Evolutionary conservation across 1,140 invertebrate genomes (phyloP).

Genomic region (Bombus turneri): DNA sequence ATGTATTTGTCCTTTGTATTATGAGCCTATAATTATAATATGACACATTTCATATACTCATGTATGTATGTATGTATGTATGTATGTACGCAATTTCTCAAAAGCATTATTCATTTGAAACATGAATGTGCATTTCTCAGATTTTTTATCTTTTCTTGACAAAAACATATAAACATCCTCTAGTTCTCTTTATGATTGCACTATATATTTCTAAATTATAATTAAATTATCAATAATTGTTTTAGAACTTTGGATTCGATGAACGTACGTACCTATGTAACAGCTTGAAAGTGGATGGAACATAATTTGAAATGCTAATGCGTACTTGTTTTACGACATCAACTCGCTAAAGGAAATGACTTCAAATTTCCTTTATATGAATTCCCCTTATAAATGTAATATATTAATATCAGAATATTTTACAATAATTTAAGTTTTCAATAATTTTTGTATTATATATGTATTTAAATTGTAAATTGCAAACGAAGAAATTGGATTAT

Average conservation of each 20-base stretch:
- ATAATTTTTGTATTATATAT: background rate
- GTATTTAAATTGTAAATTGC: background rate
- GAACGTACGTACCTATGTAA: background rate
- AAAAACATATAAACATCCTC: background rate
- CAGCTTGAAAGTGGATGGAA: background rate
- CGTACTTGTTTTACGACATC: slow-evolving; percentile 19
- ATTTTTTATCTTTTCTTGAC: background rate
- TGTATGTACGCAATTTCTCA: background rate
- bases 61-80: background rate
- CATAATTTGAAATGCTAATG: slow-evolving; percentile 31
- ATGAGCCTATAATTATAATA: too few species aligned
- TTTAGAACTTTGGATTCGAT: background rate
- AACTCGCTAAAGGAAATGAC: slow-evolving; percentile 29
- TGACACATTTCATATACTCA: background rate
- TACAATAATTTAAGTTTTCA: background rate
- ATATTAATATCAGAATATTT: background rate
- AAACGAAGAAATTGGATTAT: background rate
- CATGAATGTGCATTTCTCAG: background rate
- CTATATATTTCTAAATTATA: background rate
- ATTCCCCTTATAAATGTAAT: background rate
- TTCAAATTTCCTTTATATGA: slow-evolving; percentile 1
- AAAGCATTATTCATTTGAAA: background rate
- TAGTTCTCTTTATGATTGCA: background rate
- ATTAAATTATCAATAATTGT: slow-evolving; percentile 4
- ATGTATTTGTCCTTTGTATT: too few species aligned